Percentiles rank a stretch among this genome's conserved stretches.
phyloP scores from a whole-genome alignment of 2,888 invertebrate genomes.

The Mimas tiliae region DNA sequence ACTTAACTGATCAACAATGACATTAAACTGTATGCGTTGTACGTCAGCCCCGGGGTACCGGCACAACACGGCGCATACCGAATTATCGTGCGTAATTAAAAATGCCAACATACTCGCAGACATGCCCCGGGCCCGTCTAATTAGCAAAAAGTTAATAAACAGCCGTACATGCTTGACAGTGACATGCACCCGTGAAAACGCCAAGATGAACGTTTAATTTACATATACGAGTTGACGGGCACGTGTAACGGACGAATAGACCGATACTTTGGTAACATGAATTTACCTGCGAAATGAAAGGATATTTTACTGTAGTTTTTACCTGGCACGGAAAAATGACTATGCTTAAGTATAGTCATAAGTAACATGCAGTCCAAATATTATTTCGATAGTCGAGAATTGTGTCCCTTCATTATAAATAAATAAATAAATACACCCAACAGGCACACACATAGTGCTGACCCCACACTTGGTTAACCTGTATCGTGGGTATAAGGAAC shows the following conservation, averaged over 20 bases:
- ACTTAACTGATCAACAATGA: constrained; percentile 58
- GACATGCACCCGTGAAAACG: constrained; percentile 81
- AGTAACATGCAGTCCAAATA: no score
- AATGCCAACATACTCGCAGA: constrained; percentile 81
- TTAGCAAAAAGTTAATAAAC: constrained; percentile 85
- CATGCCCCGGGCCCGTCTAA: constrained; percentile 77
- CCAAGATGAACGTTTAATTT: constrained; percentile 84
- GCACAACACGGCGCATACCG: constrained; percentile 52
- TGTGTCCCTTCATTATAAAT: no score
- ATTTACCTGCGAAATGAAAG: background rate
- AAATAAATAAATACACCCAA: no score
- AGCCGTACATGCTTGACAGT: constrained; percentile 79
- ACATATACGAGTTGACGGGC: constrained; percentile 63
- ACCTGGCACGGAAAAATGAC: no score
- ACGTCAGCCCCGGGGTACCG: constrained; percentile 52
- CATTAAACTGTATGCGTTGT: constrained; percentile 57
- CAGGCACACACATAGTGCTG: no score
- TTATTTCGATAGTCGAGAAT: background rate
- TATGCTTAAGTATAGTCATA: no score
- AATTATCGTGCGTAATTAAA: constrained; percentile 81
- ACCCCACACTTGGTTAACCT: no score
- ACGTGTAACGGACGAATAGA: constrained; percentile 28
- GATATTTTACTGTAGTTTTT: no score
- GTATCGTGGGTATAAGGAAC: no score
- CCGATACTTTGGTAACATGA: background rate